phyloP scores from a whole-genome alignment of 1,140 invertebrate genomes.

The Pogonognathellus flavescens region DNA sequence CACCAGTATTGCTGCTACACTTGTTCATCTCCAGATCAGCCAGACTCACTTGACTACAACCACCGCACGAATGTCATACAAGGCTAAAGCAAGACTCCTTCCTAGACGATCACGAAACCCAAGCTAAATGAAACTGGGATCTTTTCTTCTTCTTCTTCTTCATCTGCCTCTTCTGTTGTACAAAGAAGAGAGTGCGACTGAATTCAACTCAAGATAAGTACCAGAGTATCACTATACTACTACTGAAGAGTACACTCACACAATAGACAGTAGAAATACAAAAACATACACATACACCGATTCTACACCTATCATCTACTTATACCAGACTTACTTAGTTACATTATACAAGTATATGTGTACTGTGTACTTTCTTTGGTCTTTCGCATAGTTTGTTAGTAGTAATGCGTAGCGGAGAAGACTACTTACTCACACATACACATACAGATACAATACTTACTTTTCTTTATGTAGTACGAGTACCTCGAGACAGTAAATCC shows the following conservation, averaged over 20 bases:
- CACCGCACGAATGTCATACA: background rate
- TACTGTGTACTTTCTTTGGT: background rate
- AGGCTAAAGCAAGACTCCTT: background rate
- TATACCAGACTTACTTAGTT: background rate
- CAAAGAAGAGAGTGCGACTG: slow-evolving; percentile 18
- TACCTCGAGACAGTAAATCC: background rate
- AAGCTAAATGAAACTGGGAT: slow-evolving; percentile 14
- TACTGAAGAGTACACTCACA: slow-evolving; percentile 12
- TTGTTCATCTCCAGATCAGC: no score
- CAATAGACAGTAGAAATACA: background rate
- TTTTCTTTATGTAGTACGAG: background rate
- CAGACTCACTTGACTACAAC: background rate
- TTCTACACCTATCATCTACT: background rate
- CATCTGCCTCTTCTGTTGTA: no score
- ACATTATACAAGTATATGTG: background rate
- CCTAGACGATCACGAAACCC: background rate
- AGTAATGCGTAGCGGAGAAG: background rate
- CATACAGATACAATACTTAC: background rate
- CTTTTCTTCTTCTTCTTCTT: background rate
- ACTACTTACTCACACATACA: background rate
- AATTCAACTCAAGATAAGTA: no score
- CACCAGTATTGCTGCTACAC: no score
- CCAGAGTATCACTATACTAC: background rate
- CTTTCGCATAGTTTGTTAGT: slow-evolving; percentile 1
- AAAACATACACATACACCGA: no score